Evolutionary conservation across 2,888 invertebrate species (phyloP), one percentile per base, ranked within the genome.

Genomic region (Tricholauxania praeusta): DNA sequence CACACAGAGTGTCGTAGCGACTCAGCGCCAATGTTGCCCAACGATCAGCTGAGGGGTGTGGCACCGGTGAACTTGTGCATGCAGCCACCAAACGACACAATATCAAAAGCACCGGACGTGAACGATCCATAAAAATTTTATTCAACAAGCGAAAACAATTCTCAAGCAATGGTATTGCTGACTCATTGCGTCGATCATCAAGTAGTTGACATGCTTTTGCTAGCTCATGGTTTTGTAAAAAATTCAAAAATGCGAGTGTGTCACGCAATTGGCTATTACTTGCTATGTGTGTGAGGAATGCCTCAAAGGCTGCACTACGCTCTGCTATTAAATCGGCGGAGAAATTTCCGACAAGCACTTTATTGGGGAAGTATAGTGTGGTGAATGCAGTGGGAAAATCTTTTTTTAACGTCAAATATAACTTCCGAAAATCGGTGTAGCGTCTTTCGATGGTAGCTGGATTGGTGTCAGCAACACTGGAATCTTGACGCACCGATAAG

Each of bases 21-120:
- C 90, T 89, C n/a, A 93, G 84, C 0, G 93, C 93, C 7, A 93
- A 86, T 74, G 91, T 90, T 0, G 92, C 92, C 91, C 92, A 93
- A 74, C 90, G 89, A 79, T 92, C 90, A 2, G 91, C 91, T 0
- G 90, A 89, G 0, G 89, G 90, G 47, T 91, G 90, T 1, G 91
- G 88, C 3, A 90, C 89, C 28, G 88, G 88, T 12, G 89, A 88
- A 65, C 87, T 86, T 28, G 87, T 86, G 69, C 87, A 87, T 17
- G 87, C 87, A 0, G 91, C 92, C n/a, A 93, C 91, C 19, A 93
- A 88, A 51, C 93, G 90, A 79, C 93, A 93, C 48, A 93, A 86
- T 5, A 91, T 90, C 72, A 92, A 84, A 5, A 94, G 82, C 3
- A 93, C 93, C 14, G 91, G 90, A 2, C 91, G 90, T 0, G 93